These are phyloP conservation scores for Parazoanthus atlanticus DNA, from an alignment of 92 coral and sea anemone genomes.

Conservation along the genomic window DNA sequence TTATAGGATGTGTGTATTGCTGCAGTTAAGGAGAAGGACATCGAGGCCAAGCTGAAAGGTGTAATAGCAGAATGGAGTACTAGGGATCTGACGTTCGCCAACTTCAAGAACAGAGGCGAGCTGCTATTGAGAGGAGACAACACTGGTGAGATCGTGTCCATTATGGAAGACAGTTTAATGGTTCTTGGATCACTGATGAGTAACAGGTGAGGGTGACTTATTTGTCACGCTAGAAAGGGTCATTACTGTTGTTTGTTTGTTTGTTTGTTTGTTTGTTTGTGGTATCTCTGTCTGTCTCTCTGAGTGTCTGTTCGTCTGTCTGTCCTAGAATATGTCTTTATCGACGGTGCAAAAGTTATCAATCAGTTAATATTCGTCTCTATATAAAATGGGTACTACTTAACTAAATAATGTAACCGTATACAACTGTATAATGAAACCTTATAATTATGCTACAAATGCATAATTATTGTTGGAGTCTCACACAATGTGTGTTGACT, in stretches of 20 bases:
- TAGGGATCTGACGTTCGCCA: conserved; percentile 79
- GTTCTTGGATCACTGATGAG: conserved; percentile 88
- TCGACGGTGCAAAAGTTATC: too few species aligned
- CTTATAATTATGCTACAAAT: too few species aligned
- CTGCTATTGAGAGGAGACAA: conserved; percentile 84
- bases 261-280: neutral
- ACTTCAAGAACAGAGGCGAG: conserved; percentile 90
- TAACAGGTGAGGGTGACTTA: conserved; percentile 64
- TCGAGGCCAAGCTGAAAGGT: conserved; percentile 83
- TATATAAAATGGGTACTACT: too few species aligned
- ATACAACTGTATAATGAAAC: too few species aligned
- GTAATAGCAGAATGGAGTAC: conserved; percentile 91
- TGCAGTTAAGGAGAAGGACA: conserved; percentile 88
- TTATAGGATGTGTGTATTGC: conserved; percentile 83
- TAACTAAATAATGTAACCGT: too few species aligned
- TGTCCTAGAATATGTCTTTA: too few species aligned
- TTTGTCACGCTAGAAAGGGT: neutral
- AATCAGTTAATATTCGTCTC: too few species aligned
- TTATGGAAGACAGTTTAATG: conserved; percentile 93
- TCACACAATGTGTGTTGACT: too few species aligned
- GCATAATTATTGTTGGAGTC: neutral
- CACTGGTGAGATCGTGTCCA: conserved; percentile 80
- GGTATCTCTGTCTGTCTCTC: neutral
- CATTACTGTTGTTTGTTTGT: neutral
- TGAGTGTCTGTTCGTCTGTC: too few species aligned